Percentiles rank a stretch among this genome's conserved stretches.
phyloP scores from a whole-genome alignment of 2,888 invertebrate species.

The Phyto melanocephala region DNA sequence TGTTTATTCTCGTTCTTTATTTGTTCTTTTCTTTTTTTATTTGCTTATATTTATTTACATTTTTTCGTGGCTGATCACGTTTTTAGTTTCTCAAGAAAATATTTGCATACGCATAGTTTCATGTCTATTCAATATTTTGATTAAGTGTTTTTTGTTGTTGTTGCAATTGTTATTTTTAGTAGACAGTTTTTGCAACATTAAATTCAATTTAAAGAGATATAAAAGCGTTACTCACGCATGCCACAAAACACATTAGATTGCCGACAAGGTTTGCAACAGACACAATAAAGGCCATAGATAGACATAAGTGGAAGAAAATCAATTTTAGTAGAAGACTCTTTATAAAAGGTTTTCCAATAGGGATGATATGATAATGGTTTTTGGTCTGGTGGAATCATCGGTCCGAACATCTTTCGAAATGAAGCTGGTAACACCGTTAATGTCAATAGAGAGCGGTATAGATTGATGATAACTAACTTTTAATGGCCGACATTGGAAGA shows the following conservation, averaged over 20 bases:
- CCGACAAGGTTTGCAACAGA: constrained; percentile 30
- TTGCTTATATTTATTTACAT: too few species aligned
- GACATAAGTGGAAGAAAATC: neutral
- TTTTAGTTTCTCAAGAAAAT: neutral
- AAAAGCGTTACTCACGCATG: constrained; percentile 55
- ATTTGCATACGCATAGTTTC: constrained; percentile 51
- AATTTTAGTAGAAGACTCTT: neutral
- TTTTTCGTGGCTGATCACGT: constrained; percentile 39
- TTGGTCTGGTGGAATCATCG: too few species aligned
- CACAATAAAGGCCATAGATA: neutral
- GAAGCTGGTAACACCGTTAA: too few species aligned
- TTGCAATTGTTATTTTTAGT: neutral
- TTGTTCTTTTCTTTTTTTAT: neutral
- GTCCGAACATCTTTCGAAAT: too few species aligned
- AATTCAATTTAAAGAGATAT: constrained; percentile 49
- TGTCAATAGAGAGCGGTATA: too few species aligned
- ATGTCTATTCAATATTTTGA: constrained; percentile 15
- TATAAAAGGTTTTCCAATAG: too few species aligned
- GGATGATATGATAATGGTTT: too few species aligned
- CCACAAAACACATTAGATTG: constrained; percentile 15
- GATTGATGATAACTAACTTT: too few species aligned
- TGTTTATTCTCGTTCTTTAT: neutral
- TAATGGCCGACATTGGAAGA: too few species aligned
- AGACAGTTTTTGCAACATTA: constrained; percentile 48
- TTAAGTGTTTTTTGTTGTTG: neutral